Base-by-base conservation (phyloP, 1,140 invertebrate species). In the Pseudomyrmex flavicornis region DNA sequence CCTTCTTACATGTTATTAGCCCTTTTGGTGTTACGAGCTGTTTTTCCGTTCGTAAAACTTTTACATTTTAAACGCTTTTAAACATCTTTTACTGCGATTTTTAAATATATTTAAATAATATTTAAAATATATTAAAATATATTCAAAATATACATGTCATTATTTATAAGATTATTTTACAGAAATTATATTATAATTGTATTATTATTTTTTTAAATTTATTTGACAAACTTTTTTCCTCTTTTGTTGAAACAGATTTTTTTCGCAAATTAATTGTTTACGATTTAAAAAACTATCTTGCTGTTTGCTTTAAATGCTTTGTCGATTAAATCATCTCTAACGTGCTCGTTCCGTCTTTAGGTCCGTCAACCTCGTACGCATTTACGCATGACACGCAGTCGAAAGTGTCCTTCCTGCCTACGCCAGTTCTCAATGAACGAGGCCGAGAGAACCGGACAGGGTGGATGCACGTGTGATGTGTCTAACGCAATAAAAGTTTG, bases 401-500 rank as follows among this genome's bases (percentile, higher is more conserved):
- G 48, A 26, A 73, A 65, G 62, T 58, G 75, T 85, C 35, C 74
- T 72, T 52, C 61, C 75, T 69, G 69, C 88, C 86, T 89, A 90
- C 88, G 86, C 84, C 63, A 22, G 35, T 69, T 58, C 54, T 82
- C 68, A 86, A 87, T 82, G 68, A 87, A 75, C 69, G 74, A 59
- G 52, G 12, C 10, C 5, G 46, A 48, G 54, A 15, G 13, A 58
- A 17, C 13, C 5, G 66, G 22, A 20, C 8, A 10, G 46, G 13
- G 48, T 75, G 61, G 83, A 89, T 88, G 90, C 89, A 86, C 85
- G 89, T 79, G 89, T 85, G 62, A 61, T 88, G 85, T 79, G 85
- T 79, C 83, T 92, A 91, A 93, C 90, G 90, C 88, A 92, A 93
- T 93, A 92, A 93, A 91, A 89, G 91, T 88, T 90, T 80, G 86